Percentiles rank a stretch among this genome's conserved stretches.
phyloP scores from a whole-genome alignment of 2,113 vertebrate species.

The Apteryx mantelli region DNA sequence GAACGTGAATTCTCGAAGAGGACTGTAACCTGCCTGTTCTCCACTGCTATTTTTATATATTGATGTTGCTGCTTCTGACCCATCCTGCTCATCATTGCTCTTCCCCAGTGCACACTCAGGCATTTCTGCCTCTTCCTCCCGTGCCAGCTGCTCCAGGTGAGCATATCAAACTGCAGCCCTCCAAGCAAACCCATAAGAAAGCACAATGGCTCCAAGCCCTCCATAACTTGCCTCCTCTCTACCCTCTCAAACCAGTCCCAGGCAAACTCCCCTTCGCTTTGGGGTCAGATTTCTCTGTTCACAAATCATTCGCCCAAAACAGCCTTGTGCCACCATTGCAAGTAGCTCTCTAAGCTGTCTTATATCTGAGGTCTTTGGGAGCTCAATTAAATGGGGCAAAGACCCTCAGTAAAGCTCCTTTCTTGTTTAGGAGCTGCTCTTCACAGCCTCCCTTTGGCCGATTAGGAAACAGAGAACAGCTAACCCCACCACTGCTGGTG shows the following conservation, averaged over 20 bases:
- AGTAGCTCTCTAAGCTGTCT: no score
- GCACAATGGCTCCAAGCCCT: background rate
- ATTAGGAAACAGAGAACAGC: background rate
- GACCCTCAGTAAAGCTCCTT: background rate
- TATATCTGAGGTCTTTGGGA: no score
- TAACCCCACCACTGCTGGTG: background rate
- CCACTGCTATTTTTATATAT: background rate
- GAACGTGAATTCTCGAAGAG: background rate
- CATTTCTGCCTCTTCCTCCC: background rate
- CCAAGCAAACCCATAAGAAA: no score
- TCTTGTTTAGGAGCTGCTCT: no score
- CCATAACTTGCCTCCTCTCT: background rate
- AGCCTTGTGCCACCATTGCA: no score
- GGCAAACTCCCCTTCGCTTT: no score
- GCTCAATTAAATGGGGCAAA: background rate
- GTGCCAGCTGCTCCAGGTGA: background rate
- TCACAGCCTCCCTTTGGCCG: accelerated
- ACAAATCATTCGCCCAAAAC: background rate
- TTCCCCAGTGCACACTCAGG: background rate
- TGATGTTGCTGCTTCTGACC: no score
- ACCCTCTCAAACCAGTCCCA: no score
- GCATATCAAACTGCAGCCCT: no score
- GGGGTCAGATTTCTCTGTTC: background rate
- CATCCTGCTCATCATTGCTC: background rate
- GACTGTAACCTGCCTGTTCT: background rate